Evolutionary conservation across 2,888 invertebrate species (phyloP).

Genomic region (Gonocerus acuteangulatus): DNA sequence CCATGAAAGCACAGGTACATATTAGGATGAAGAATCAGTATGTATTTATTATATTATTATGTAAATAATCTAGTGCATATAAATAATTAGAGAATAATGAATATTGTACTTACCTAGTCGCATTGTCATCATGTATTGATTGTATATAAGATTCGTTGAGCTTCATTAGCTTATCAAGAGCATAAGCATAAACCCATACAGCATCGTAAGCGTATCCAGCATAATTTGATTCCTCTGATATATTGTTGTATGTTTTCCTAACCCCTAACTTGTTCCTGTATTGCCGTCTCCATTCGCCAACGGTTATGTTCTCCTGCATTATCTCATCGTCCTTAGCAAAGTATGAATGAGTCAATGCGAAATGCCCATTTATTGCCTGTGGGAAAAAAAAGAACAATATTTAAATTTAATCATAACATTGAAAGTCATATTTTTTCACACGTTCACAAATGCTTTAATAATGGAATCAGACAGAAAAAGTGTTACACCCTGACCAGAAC

Average conservation of each 20-base stretch:
- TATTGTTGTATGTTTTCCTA: conserved; percentile 35
- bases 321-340: conserved; percentile 54
- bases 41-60: too few species aligned
- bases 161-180: conserved; percentile 56
- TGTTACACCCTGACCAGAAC: too few species aligned
- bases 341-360: conserved; percentile 60
- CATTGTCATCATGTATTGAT: conserved; percentile 49
- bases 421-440: too few species aligned
- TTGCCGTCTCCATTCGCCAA: conserved; percentile 53
- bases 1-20: too few species aligned
- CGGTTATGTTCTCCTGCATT: conserved; percentile 59
- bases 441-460: too few species aligned
- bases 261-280: conserved; percentile 42
- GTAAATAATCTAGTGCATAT: too few species aligned
- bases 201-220: conserved; percentile 74
- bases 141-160: conserved; percentile 53
- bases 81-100: too few species aligned
- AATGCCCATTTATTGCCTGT: conserved; percentile 63
- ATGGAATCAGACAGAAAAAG: too few species aligned
- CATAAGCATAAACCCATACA: conserved; percentile 70
- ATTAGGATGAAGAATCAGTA: too few species aligned
- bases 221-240: conserved; percentile 50
- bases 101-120: conserved; percentile 41
- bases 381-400: conserved; percentile 34
- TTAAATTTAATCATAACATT: too few species aligned